Conservation (phyloP, 2,797 vertebrate species). For the Hoplostethus mediterraneus region DNA sequence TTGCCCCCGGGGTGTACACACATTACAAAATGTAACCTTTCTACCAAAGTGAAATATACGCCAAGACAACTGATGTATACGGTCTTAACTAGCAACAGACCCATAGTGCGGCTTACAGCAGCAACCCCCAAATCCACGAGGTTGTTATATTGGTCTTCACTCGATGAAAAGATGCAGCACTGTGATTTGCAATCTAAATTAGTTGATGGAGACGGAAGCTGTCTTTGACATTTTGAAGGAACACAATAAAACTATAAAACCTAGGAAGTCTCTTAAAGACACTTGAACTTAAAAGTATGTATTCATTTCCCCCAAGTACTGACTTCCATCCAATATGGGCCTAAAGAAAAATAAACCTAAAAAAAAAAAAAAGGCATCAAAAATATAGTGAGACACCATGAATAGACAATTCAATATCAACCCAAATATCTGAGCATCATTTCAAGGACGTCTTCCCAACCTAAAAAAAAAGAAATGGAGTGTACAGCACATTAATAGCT, state of each 20-base stretch:
- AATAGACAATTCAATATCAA: slow-evolving; percentile 67
- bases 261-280: slow-evolving; percentile 59
- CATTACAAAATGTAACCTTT: slow-evolving; percentile 26
- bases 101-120: not conserved
- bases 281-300: slow-evolving; percentile 54
- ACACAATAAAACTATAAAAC: slow-evolving; percentile 54
- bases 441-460: slow-evolving; percentile 58
- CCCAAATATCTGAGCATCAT: slow-evolving; percentile 64
- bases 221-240: slow-evolving; percentile 48
- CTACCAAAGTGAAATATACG: slow-evolving; percentile 8
- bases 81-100: slow-evolving; percentile 13
- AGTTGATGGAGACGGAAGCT: slow-evolving; percentile 22
- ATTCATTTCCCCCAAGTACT: slow-evolving; percentile 68
- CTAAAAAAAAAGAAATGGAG: slow-evolving; percentile 64
- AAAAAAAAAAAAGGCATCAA: slow-evolving; percentile 69
- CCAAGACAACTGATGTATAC: slow-evolving; percentile 26
- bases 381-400: slow-evolving; percentile 72
- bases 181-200: slow-evolving; percentile 26
- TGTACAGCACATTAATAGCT: slow-evolving; percentile 76
- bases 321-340: slow-evolving; percentile 84
- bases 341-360: slow-evolving; percentile 70
- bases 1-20: not conserved
- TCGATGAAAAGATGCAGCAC: slow-evolving; percentile 45
- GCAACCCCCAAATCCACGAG: slow-evolving; percentile 18
- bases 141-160: slow-evolving; percentile 38